phyloP scores from a whole-genome alignment of 2,888 invertebrate genomes.

The Dusona sp. region DNA sequence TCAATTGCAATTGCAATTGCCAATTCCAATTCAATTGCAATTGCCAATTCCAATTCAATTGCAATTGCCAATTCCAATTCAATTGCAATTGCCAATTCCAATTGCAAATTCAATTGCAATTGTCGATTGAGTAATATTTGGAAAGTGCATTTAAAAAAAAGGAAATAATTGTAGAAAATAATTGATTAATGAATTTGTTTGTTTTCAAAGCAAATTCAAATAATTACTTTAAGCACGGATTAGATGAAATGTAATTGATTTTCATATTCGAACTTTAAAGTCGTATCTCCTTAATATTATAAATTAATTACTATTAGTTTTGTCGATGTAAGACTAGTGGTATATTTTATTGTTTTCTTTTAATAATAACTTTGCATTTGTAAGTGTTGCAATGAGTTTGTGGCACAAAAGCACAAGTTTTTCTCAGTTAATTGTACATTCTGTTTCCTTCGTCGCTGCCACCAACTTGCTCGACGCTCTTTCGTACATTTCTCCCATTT shows the following conservation, averaged over 20 bases:
- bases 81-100: too few relatives aligned
- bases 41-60: too few relatives aligned
- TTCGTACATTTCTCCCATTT: slow-evolving; percentile 6
- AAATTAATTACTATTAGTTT: slow-evolving; percentile 20
- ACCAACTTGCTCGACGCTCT: slow-evolving; percentile 25
- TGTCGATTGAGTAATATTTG: not conserved
- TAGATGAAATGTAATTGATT: not conserved
- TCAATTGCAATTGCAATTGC: too few relatives aligned
- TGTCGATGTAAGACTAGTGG: slow-evolving; percentile 14
- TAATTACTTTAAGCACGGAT: not conserved
- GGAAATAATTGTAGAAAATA: not conserved
- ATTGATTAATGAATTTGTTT: not conserved
- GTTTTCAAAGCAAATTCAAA: not conserved
- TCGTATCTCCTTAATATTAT: slow-evolving; percentile 29
- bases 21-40: too few relatives aligned
- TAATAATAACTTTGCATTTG: not conserved
- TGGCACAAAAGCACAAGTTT: slow-evolving; percentile 21
- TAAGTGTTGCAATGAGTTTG: slow-evolving; percentile 16
- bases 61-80: too few relatives aligned
- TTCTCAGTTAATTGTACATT: slow-evolving; percentile 23
- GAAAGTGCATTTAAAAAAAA: not conserved
- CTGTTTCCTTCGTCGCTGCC: slow-evolving; percentile 11
- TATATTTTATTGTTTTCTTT: not conserved
- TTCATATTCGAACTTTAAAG: not conserved
- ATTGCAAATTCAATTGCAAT: too few relatives aligned